Percentiles rank a stretch among this genome's conserved stretches.
phyloP scores from a whole-genome alignment of 2,888 invertebrate species.

The Agriotes lineatus region DNA sequence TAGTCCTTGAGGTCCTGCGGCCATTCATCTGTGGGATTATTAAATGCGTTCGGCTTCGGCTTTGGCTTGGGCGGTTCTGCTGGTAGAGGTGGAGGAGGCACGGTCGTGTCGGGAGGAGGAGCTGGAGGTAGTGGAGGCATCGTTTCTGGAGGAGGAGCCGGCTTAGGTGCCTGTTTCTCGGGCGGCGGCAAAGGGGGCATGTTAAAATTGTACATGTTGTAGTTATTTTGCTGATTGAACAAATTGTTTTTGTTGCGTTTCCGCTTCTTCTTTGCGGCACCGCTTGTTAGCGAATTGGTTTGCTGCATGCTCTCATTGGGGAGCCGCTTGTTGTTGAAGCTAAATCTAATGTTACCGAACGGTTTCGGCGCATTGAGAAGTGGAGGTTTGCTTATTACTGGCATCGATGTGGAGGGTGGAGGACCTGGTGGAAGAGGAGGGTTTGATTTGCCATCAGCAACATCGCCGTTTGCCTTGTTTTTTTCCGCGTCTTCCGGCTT shows the following conservation, averaged over 20 bases:
- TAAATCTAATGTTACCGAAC: slow-evolving; percentile 70
- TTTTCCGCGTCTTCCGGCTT: slow-evolving; percentile 55
- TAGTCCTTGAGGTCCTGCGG: slow-evolving; percentile 86
- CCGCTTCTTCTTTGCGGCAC: slow-evolving; percentile 78
- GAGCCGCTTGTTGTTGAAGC: slow-evolving; percentile 66
- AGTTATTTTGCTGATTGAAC: slow-evolving; percentile 54
- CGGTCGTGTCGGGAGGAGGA: slow-evolving; percentile 57
- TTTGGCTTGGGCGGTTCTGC: slow-evolving; percentile 51
- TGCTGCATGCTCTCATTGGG: slow-evolving; percentile 59
- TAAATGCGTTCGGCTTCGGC: slow-evolving; percentile 62
- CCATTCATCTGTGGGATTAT: slow-evolving; percentile 78
- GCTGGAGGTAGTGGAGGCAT: slow-evolving; percentile 70
- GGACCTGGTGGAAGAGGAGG: slow-evolving; percentile 74
- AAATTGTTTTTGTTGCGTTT: slow-evolving; percentile 73
- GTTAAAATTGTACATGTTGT: slow-evolving; percentile 59
- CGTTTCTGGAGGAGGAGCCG: slow-evolving; percentile 69
- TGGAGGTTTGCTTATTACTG: slow-evolving; percentile 64
- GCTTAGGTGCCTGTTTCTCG: slow-evolving; percentile 65
- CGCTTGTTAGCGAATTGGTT: slow-evolving; percentile 66
- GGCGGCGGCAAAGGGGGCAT: slow-evolving; percentile 69
- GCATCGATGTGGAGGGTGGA: slow-evolving; percentile 60
- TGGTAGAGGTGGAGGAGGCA: slow-evolving; percentile 67
- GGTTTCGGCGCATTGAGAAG: slow-evolving; percentile 59
- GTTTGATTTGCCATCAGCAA: slow-evolving; percentile 60
- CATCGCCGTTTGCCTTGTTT: slow-evolving; percentile 43